Base-by-base conservation (phyloP, 2,797 vertebrate genomes). In the Neosalanx taihuensis region DNA sequence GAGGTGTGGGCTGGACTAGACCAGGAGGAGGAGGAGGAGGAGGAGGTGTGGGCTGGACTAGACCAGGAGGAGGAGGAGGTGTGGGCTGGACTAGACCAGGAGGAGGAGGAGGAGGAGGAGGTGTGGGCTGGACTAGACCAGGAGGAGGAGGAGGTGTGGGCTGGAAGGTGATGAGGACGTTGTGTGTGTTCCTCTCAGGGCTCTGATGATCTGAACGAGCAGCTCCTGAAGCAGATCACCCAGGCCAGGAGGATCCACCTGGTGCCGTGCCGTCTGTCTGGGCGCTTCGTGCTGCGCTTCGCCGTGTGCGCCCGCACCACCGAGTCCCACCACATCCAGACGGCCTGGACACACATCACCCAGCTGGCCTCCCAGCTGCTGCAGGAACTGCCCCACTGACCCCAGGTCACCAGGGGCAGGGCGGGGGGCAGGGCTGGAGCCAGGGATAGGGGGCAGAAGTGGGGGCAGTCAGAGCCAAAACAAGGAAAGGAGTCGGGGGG, bases 301-400 rank as follows among this genome's bases (percentile, higher is more conserved):
- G 96, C 94, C 57, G 37, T 99, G 79, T 98, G 97, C 12, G 87
- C 94, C 13, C 91, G 92, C 63, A 79, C 72, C 0, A 93, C 92
- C 1, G 95, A 96, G 71, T 93, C 93, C 1, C 77, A 75, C 35
- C 97, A 99, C 13, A 7, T 99, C 71, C 89, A 87, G 3, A 86
- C 89, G 67, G 95, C 97, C 33, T 99, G 98, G 98, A 85, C 86
- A 66, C 95, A 96, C 88, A 96, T 99, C 86, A 81, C 78, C 0
- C 87, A 93, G 75, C 85, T 97, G 81, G 92, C 95, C n/a, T 85
- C 85, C 0, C 83, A 90, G 18, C 85, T 99, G 46, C 83, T 98
- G 76, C 81, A 79, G 73, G 82, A 91, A 67, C 72, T 76, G 15
- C 33, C 15, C 64, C 81, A 91, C 77, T 86, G 37, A 85, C 59